Percentiles rank a stretch among this genome's conserved stretches.
These are phyloP conservation scores for Nyctibius grandis DNA, from an alignment of 2,797 vertebrate species.

Conservation along the genomic window DNA sequence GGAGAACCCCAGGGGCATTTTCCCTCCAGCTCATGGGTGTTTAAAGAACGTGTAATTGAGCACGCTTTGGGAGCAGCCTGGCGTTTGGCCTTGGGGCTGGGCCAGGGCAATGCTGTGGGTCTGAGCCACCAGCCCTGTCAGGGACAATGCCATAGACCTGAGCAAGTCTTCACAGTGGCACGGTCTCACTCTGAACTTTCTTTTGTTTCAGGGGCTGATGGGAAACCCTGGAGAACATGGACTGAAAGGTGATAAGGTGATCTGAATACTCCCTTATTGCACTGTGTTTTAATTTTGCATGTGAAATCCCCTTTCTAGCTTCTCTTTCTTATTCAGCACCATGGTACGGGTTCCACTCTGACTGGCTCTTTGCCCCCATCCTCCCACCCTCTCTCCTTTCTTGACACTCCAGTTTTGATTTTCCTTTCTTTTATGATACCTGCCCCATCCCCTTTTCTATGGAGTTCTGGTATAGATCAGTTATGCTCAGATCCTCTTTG, in stretches of 20 bases:
- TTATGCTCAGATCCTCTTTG: background rate
- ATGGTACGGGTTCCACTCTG: background rate
- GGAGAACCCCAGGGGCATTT: background rate
- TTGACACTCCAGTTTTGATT: background rate
- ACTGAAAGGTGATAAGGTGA: constrained; percentile 99
- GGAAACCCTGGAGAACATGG: constrained; percentile 96
- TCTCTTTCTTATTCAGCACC: background rate
- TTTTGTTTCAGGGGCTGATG: constrained; percentile 87
- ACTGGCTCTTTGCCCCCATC: background rate
- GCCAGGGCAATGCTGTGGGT: background rate
- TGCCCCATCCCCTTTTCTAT: background rate
- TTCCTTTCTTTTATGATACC: background rate
- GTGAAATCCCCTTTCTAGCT: constrained; percentile 25
- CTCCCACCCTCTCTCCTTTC: background rate
- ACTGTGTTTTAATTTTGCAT: constrained; percentile 83
- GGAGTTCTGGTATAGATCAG: background rate
- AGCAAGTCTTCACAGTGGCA: background rate
- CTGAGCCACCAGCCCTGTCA: background rate
- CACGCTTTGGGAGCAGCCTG: background rate
- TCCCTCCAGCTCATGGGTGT: background rate
- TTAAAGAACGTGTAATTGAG: background rate
- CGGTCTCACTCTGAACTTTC: background rate
- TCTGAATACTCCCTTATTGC: constrained; percentile 90
- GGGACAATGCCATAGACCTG: background rate
- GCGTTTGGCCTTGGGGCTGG: background rate